These are phyloP conservation scores for Centropus unirufus DNA, from an alignment of 2,113 vertebrate species.

Conservation along the genomic window DNA sequence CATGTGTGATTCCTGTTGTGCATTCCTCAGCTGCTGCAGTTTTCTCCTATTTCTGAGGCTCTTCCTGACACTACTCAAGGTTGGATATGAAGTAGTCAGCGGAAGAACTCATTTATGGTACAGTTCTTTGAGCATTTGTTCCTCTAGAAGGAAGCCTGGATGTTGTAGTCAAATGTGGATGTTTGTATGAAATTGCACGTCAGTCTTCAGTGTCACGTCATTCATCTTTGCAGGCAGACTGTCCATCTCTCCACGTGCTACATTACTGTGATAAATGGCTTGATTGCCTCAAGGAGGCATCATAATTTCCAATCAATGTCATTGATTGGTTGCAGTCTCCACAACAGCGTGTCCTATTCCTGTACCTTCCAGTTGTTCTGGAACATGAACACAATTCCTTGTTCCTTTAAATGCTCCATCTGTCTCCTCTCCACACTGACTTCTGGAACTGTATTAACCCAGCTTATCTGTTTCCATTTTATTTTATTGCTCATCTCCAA, in stretches of 20 bases:
- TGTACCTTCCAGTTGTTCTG: not conserved
- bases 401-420: not conserved
- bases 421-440: not conserved
- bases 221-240: not conserved
- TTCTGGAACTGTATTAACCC: slow-evolving; percentile 12
- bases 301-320: not conserved
- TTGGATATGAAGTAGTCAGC: not conserved
- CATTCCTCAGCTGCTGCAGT: not conserved
- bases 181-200: not conserved
- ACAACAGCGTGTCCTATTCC: not conserved
- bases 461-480: not conserved
- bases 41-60: not conserved
- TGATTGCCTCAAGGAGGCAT: not conserved
- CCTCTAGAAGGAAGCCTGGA: not conserved
- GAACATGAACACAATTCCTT: not conserved
- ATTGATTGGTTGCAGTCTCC: not conserved
- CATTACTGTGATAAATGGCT: not conserved
- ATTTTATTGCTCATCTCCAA: not conserved
- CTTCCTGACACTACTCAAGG: not conserved
- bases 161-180: not conserved
- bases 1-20: not conserved
- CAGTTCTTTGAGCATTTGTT: not conserved
- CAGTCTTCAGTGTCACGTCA: fast-evolving
- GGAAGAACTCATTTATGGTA: not conserved
- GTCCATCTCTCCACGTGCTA: not conserved